phyloP scores from a whole-genome alignment of 2,888 invertebrate genomes.

The Agrotis ipsilon region DNA sequence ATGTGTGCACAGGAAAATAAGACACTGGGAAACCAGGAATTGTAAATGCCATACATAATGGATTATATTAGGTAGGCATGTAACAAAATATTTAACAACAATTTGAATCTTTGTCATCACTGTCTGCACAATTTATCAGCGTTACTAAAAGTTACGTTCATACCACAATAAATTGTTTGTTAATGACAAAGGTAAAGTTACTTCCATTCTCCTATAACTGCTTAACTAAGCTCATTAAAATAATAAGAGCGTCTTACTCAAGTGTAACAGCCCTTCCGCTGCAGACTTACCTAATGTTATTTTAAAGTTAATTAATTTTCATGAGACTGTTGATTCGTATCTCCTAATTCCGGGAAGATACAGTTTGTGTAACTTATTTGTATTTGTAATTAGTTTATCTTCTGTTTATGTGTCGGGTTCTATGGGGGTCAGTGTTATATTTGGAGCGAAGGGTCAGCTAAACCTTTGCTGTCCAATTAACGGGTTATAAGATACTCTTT shows the following conservation, averaged over 20 bases:
- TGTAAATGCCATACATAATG: background rate
- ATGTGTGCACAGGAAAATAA: too few species aligned
- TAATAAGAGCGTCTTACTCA: slow-evolving; percentile 70
- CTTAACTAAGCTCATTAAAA: slow-evolving; percentile 73
- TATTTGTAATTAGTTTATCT: slow-evolving; percentile 30
- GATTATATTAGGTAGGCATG: too few species aligned
- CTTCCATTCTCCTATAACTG: slow-evolving; percentile 69
- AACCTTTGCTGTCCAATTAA: background rate
- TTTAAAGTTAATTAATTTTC: slow-evolving; percentile 54
- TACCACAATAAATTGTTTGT: slow-evolving; percentile 52
- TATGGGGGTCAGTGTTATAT: background rate
- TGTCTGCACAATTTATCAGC: slow-evolving; percentile 7
- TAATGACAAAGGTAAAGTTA: slow-evolving; percentile 58
- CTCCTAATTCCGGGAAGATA: slow-evolving; percentile 10
- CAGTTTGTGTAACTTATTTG: slow-evolving; percentile 31
- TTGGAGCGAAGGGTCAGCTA: background rate
- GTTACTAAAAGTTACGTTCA: slow-evolving; percentile 15
- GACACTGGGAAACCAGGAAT: background rate
- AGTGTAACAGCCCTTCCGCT: slow-evolving; percentile 60
- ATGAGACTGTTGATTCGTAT: slow-evolving; percentile 41
- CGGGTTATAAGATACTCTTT: background rate
- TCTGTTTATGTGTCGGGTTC: slow-evolving; percentile 1
- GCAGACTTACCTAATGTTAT: slow-evolving; percentile 46
- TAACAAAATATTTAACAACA: background rate
- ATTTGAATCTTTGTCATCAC: background rate